Evolutionary conservation across 1,140 invertebrate genomes (phyloP).

Genomic region (Drosophila sturtevanti): DNA sequence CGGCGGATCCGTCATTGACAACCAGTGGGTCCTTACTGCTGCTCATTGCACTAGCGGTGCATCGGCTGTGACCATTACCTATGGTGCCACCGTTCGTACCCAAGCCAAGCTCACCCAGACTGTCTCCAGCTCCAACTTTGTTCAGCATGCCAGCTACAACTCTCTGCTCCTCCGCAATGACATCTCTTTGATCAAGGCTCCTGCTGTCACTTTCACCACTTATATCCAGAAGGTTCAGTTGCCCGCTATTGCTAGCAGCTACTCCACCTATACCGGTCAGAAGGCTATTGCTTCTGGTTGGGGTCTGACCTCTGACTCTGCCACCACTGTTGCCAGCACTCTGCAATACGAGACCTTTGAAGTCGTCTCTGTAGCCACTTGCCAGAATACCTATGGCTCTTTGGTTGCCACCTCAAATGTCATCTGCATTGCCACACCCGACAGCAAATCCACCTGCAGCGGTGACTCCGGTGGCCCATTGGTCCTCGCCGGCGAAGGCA

Average conservation of each 20-base stretch:
- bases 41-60: constrained; percentile 84
- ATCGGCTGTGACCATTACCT: constrained; percentile 45
- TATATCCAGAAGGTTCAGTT: constrained; percentile 42
- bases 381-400: constrained; percentile 41
- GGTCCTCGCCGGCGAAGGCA: constrained; percentile 70
- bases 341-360: constrained; percentile 40
- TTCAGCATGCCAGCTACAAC: constrained; percentile 60
- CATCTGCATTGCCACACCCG: constrained; percentile 25
- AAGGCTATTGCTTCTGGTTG: constrained; percentile 63
- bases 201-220: constrained; percentile 13
- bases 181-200: constrained; percentile 59
- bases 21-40: constrained; percentile 84
- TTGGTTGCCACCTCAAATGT: constrained; percentile 45
- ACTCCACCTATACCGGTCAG: constrained; percentile 55
- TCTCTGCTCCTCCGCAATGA: constrained; percentile 48
- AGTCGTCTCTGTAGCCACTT: constrained; percentile 19
- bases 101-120: constrained; percentile 33
- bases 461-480: constrained; percentile 85
- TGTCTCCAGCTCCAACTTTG: constrained; percentile 44
- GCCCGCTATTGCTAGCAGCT: constrained; percentile 38
- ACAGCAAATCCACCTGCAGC: constrained; percentile 65
- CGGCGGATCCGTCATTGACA: constrained; percentile 85
- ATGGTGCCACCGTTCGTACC: constrained; percentile 59
- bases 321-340: constrained; percentile 32
- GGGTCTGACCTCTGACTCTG: constrained; percentile 54